Percentiles rank a stretch among this genome's conserved stretches.
Conservation (phyloP, 2,113 vertebrate species). For the Phoxinus phoxinus region DNA sequence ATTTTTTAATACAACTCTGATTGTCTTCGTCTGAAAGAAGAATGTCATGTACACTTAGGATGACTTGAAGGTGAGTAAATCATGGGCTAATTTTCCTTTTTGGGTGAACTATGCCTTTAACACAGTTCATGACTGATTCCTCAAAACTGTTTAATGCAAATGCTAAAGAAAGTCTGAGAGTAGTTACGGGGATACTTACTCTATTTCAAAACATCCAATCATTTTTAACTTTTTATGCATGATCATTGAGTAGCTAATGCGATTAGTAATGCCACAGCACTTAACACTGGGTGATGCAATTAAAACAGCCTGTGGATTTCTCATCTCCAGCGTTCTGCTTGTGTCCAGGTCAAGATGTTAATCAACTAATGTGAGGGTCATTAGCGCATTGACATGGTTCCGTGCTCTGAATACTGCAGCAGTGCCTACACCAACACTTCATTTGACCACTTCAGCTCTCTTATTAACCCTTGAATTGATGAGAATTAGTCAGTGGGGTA, state of each 20-base stretch:
- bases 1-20: too few relatives aligned
- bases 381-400: constrained; percentile 45
- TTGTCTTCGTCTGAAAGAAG: too few relatives aligned
- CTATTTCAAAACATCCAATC: constrained; percentile 26
- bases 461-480: constrained; percentile 15
- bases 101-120: too few relatives aligned
- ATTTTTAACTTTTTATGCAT: constrained; percentile 34
- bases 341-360: constrained; percentile 56
- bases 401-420: constrained; percentile 46
- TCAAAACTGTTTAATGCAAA: not conserved
- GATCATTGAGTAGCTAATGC: constrained; percentile 37
- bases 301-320: constrained; percentile 47
- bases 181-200: not conserved
- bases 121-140: not conserved
- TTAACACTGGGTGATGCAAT: constrained; percentile 47
- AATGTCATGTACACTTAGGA: too few relatives aligned
- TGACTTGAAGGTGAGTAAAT: too few relatives aligned
- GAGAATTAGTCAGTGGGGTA: not conserved
- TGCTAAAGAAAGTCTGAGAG: not conserved
- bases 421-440: constrained; percentile 3
- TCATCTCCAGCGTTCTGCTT: constrained; percentile 37
- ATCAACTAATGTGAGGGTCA: constrained; percentile 55
- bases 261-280: constrained; percentile 52
- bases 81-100: too few relatives aligned
- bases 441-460: constrained; percentile 6